Percentiles rank a stretch among this genome's conserved stretches.
Conservation (phyloP, 1,140 invertebrate genomes). For the Sesamia nonagrioides region DNA sequence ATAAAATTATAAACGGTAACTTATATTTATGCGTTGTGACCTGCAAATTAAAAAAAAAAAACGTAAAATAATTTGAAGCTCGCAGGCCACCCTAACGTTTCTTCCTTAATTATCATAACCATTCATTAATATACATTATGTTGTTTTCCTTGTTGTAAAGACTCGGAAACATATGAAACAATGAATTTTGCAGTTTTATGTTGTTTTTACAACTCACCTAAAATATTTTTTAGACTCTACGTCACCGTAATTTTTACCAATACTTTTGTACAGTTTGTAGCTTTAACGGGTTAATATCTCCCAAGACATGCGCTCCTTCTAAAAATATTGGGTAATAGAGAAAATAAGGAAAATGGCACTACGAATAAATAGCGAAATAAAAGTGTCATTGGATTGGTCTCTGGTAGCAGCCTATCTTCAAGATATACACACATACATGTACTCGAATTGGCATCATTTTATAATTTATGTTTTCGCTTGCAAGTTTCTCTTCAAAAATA, state of each 20-base stretch:
- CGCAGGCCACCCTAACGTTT: too few relatives aligned
- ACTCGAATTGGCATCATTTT: not conserved
- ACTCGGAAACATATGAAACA: not conserved
- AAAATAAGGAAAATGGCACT: constrained; percentile 31
- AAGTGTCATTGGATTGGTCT: constrained; percentile 28
- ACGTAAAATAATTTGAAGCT: too few relatives aligned
- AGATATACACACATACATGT: constrained; percentile 26
- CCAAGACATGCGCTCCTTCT: constrained; percentile 28
- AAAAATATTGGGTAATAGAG: constrained; percentile 36
- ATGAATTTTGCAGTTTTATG: not conserved
- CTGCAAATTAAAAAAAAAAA: too few relatives aligned
- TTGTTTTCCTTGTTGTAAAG: too few relatives aligned
- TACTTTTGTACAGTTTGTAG: constrained; percentile 9
- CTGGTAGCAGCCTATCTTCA: constrained; percentile 25
- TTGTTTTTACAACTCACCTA: not conserved
- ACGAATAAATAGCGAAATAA: constrained; percentile 31
- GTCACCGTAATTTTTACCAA: not conserved
- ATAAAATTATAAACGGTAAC: too few relatives aligned
- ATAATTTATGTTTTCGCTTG: not conserved
- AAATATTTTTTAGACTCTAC: not conserved
- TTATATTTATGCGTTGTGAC: too few relatives aligned
- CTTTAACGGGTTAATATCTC: constrained; percentile 23
- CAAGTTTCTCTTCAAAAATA: too few relatives aligned
- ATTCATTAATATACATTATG: too few relatives aligned
- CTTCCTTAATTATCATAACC: too few relatives aligned